Percentiles rank a stretch among this genome's conserved stretches.
phyloP scores from a whole-genome alignment of 2,797 vertebrate genomes.

The Epinephelus malabaricus region DNA sequence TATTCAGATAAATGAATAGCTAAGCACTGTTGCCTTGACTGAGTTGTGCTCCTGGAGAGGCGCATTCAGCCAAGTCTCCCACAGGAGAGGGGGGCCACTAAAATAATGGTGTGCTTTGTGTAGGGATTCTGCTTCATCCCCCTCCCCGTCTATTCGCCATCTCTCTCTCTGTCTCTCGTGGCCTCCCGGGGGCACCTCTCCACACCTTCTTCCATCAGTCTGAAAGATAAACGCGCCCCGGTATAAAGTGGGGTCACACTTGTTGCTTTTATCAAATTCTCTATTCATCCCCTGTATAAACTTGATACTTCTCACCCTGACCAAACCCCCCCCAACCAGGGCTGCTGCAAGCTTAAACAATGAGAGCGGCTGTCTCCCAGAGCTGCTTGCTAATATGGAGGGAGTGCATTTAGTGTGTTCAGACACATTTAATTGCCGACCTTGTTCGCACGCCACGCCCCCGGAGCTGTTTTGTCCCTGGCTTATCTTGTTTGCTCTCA shows the following conservation, averaged over 20 bases:
- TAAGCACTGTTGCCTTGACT: conserved; percentile 69
- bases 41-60: conserved; percentile 77
- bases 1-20: conserved; percentile 82
- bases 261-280: conserved; percentile 81
- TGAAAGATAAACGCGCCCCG: conserved; percentile 68
- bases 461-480: conserved; percentile 39
- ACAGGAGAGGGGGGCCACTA: conserved; percentile 56
- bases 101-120: conserved; percentile 85
- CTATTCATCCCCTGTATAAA: conserved; percentile 71
- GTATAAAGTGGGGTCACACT: conserved; percentile 83
- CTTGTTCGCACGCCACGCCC: conserved; percentile 61
- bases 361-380: conserved; percentile 64
- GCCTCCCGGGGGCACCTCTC: conserved; percentile 65
- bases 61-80: conserved; percentile 78
- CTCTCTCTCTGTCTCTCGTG: conserved; percentile 51
- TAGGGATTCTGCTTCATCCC: conserved; percentile 64
- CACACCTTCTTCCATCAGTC: conserved; percentile 68
- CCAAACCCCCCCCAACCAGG: neutral
- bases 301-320: conserved; percentile 47
- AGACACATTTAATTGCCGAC: conserved; percentile 67
- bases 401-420: conserved; percentile 64
- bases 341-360: conserved; percentile 61
- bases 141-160: conserved; percentile 45
- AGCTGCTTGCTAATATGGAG: conserved; percentile 59
- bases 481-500: conserved; percentile 57